Evolutionary conservation across 2,888 invertebrate species (phyloP), one percentile per base, ranked within the genome.

Genomic region (Microctonus hyperodae): DNA sequence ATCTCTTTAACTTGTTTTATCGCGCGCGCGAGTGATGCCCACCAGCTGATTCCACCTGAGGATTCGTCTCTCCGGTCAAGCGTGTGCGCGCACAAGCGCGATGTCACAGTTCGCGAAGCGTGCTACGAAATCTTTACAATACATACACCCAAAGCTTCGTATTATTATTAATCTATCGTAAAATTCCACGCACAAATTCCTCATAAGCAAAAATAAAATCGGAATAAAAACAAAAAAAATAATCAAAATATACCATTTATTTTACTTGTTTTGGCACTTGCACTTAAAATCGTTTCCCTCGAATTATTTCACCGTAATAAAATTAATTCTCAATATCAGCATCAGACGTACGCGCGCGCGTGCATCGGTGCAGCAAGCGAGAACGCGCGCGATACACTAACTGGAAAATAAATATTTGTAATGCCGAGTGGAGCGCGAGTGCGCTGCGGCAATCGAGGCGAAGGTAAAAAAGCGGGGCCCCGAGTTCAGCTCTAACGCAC

Each of bases 31-130:
- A 53, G 56, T 56, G 56, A 58, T 64, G 67, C 65, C 63, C 69
- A 68, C 68, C 70, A 68, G 66, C 66, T 71, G 69, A 72, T 70
- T 71, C 64, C 71, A 73, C 71, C 72, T 70, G 70, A 71, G 70
- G 69, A 70, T 55, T 71, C 66, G 67, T 57, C 63, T 65, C 65
- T 65, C 68, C 68, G 51, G 60, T 63, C 63, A n/a, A n/a, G n/a
- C n/a, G n/a, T n/a, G n/a, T n/a, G n/a, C n/a, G n/a, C n/a, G 59
- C 40, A 28, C 69, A 72, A 7, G 2, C 16, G 44, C 44, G 16
- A 16, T 44, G 74, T 76, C 76, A 75, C 74, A 75, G 70, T 74
- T 68, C 69, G 59, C 73, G 73, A 69, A 74, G 72, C 73, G 70
- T 72, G 68, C 68, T 69, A 69, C 60, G 51, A 65, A 63, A 65